Base-by-base conservation (phyloP, 1,140 invertebrate species). In the Trypoxylus dichotomus region DNA sequence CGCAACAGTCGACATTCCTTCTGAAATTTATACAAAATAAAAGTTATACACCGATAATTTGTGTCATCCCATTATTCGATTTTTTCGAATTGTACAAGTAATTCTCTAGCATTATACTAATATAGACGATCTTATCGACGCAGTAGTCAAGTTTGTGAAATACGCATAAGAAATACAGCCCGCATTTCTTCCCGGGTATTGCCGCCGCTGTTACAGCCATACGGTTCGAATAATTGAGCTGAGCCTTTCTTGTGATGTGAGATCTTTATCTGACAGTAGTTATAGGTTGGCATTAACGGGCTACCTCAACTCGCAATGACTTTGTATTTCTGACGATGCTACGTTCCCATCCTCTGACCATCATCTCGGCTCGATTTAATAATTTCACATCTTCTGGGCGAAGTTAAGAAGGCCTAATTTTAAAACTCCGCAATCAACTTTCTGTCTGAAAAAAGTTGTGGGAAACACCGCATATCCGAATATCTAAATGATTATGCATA, bases 191-290 rank as follows among this genome's bases (percentile, higher is more conserved):
- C 19, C 60, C 27, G 60, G 8, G 60, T 68, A 25, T 24, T 10
- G 24, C 24, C 60, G 24, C 60, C 19, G 60, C 27, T 68, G 60
- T 68, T 68, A 24, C 21, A 24, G 19, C 60, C 21, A 68, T 68
- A 68, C 60, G 60, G 60, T 68, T 68, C 60, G 60, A 68, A 81
- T 81, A 81, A 81, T 80, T 81, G 80, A 79, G 76, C 76, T 63
- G 73, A 80, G 79, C 68, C 78, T 77, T 32, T 75, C 76, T 71
- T 80, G 78, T 68, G 60, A 79, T 77, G 76, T 76, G 71, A 77
- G 80, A 81, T 80, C 78, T 74, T 79, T 82, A 82, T 82, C 81
- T 82, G 81, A 80, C 81, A 82, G 78, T 82, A 82, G 81, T 82
- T 82, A 82, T 80, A 82, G 81, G 81, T 82, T 82, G 76, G 79